phyloP scores from a whole-genome alignment of 2,797 vertebrate genomes.

The Macrochelys suwanniensis region DNA sequence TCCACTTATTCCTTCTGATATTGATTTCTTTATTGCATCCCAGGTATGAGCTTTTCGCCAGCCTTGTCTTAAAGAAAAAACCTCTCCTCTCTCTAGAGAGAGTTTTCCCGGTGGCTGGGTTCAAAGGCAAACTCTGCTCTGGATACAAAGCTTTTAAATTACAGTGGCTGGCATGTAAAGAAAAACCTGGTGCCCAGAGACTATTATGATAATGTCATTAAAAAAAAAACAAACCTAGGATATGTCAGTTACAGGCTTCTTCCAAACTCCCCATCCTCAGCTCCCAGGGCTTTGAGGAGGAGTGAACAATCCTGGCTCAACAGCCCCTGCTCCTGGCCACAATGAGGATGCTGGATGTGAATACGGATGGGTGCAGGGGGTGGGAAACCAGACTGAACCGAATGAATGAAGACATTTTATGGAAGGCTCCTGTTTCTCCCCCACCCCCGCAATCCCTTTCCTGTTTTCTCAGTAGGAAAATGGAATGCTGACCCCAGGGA shows the following conservation, averaged over 20 bases:
- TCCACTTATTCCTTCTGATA: neutral
- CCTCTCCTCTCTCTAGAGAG: neutral
- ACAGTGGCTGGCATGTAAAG: neutral
- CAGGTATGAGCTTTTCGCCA: neutral
- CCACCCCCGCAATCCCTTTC: neutral
- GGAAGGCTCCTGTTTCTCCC: neutral
- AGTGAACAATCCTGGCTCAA: neutral
- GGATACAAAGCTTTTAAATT: neutral
- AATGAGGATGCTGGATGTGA: neutral
- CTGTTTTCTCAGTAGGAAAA: slow-evolving; percentile 12
- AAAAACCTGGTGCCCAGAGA: neutral
- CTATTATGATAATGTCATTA: neutral
- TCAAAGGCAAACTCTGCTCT: slow-evolving; percentile 25
- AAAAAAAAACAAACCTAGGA: neutral
- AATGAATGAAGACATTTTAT: slow-evolving; percentile 19
- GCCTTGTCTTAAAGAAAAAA: neutral
- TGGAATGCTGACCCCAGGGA: neutral
- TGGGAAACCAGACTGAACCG: neutral
- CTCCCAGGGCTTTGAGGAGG: neutral
- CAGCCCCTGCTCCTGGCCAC: neutral
- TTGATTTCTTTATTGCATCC: neutral
- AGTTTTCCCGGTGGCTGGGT: neutral
- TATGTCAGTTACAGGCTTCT: neutral
- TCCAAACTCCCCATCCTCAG: neutral
- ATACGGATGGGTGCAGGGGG: neutral